phyloP scores from a whole-genome alignment of 2,888 invertebrate species.

The Drosophila helvetica region DNA sequence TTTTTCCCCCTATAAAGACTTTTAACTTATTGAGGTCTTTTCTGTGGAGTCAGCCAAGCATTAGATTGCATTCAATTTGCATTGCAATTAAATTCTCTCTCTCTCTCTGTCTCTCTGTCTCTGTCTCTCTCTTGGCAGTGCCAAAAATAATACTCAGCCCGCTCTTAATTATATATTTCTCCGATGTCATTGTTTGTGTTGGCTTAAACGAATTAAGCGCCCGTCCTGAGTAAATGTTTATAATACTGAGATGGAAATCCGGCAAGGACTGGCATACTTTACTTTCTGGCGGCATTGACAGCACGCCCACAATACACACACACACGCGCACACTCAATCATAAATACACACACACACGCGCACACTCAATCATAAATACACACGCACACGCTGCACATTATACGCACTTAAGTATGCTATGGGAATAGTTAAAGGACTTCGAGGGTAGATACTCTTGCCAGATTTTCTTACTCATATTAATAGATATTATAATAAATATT shows the following conservation, averaged over 20 bases:
- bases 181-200: slow-evolving; percentile 53
- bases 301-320: not conserved
- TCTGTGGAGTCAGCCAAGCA: slow-evolving; percentile 44
- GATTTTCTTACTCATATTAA: too few relatives aligned
- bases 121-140: too few relatives aligned
- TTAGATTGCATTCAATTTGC: slow-evolving; percentile 62
- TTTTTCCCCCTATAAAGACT: slow-evolving; percentile 43
- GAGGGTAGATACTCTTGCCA: not conserved
- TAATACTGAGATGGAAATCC: slow-evolving; percentile 32
- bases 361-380: slow-evolving; percentile 1
- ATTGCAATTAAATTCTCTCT: slow-evolving; percentile 54
- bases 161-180: slow-evolving; percentile 59
- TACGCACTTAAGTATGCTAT: slow-evolving; percentile 52
- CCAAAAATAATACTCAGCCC: not conserved
- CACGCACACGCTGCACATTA: slow-evolving; percentile 15
- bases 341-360: not conserved
- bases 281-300: slow-evolving; percentile 14
- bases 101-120: not conserved
- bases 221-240: slow-evolving; percentile 55
- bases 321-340: not conserved
- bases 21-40: slow-evolving; percentile 55
- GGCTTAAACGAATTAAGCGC: slow-evolving; percentile 63
- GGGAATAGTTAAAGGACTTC: slow-evolving; percentile 23
- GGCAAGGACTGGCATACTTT: slow-evolving; percentile 37
- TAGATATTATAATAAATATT: too few relatives aligned